Base-by-base conservation (phyloP, 2,797 vertebrate species). In the Brachyalestes nurse region DNA sequence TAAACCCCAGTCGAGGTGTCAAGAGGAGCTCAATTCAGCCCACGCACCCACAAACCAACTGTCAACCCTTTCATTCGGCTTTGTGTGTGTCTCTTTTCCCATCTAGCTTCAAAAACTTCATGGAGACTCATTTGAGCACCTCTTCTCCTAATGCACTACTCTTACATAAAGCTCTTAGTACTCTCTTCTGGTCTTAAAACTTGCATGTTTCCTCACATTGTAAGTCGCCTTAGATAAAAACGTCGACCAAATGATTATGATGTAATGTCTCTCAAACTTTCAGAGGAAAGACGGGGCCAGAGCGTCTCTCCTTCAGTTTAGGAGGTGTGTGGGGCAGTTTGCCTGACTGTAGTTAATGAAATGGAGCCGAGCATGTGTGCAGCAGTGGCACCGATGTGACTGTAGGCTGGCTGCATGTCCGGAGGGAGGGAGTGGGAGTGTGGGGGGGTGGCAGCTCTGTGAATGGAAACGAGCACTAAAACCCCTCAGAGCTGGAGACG, bases 401-500 rank as follows among this genome's bases (percentile, higher is more conserved):
- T 53, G 73, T 51, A 47, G 55, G 51, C 40, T 40, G 62, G 34
- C 28, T 67, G 78, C 17, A 75, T 84, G 78, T 80, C 74, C 66
- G n/a, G 23, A 69, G 53, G 45, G 62, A 65, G 61, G 28, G 64
- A 51, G 1, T 57, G 51, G 4, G 51, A 17, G 16, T 5, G 51
- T 62, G 86, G 87, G 88, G 85, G 88, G 88, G 90, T 87, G 82
- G 12, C 83, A 90, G 87, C 83, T 78, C 86, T 91, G 85, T 88
- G 80, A 88, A 88, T 90, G 88, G 89, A 91, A 91, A 90, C 87
- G 91, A 89, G 82, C 90, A 90, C 88, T 89, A 87, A 90, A 91
- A 89, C 9, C 34, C 45, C 47, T 72, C 70, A 40, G 40, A 28
- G 21, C 70, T 74, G 61, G 71, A 80, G 71, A 75, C 72, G 78